Evolutionary conservation across 2,888 invertebrate species (phyloP).

Genomic region (Tolmerus cingulatus): DNA sequence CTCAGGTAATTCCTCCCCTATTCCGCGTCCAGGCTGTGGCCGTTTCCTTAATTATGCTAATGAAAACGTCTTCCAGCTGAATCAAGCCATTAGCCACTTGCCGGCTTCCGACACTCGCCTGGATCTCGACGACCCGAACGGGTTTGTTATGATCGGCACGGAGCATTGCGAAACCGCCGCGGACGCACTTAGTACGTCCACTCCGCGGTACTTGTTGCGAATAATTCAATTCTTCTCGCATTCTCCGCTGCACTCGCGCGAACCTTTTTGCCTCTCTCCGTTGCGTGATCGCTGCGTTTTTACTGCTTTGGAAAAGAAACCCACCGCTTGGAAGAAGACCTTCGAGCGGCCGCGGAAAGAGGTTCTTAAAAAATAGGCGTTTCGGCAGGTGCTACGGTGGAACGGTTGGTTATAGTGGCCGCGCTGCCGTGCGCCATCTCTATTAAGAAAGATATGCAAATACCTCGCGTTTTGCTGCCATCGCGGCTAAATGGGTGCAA

Average conservation of each 20-base stretch:
- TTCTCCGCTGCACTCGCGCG: background rate
- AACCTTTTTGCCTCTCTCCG: background rate
- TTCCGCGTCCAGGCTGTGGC: background rate
- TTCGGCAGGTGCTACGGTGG: background rate
- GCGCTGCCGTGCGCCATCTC: background rate
- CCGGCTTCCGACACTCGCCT: background rate
- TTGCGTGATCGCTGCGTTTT: background rate
- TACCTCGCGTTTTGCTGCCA: background rate
- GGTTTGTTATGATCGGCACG: background rate
- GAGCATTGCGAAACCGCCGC: background rate
- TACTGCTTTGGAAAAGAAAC: background rate
- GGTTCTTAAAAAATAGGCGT: background rate
- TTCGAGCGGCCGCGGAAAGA: background rate
- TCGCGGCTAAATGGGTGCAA: background rate
- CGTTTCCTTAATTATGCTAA: background rate
- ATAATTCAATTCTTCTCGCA: background rate
- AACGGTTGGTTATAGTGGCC: background rate
- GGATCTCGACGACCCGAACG: background rate
- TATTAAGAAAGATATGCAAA: background rate
- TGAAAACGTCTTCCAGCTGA: background rate
- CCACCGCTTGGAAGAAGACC: background rate
- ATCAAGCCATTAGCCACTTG: background rate
- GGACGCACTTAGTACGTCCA: background rate
- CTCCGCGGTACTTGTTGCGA: background rate
- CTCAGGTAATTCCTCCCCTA: background rate